phyloP scores from a whole-genome alignment of 2,113 vertebrate genomes.

The Caranx ignobilis region DNA sequence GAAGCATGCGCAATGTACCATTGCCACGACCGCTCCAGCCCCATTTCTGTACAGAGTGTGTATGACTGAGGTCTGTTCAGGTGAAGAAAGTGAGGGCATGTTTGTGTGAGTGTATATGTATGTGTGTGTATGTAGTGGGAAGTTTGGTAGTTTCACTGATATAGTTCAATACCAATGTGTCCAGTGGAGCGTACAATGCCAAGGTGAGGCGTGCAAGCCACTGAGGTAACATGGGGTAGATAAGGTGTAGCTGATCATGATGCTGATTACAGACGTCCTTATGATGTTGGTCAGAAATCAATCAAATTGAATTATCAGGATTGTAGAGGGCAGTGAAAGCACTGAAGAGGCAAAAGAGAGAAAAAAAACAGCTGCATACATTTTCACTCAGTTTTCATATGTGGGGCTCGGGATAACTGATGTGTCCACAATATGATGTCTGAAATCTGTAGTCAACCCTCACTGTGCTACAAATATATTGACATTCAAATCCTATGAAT shows the following conservation, averaged over 20 bases:
- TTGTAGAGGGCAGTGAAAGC: not conserved
- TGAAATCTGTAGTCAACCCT: too few relatives aligned
- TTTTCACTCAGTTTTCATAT: too few relatives aligned
- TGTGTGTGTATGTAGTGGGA: conserved; percentile 1
- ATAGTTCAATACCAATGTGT: conserved; percentile 32
- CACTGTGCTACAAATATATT: too few relatives aligned
- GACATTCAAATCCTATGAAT: too few relatives aligned
- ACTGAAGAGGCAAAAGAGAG: too few relatives aligned
- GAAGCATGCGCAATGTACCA: too few relatives aligned
- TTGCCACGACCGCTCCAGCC: too few relatives aligned
- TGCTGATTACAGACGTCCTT: not conserved
- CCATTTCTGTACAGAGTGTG: too few relatives aligned
- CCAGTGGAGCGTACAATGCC: conserved; percentile 20
- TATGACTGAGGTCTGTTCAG: conserved; percentile 45
- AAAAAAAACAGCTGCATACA: too few relatives aligned
- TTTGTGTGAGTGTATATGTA: not conserved
- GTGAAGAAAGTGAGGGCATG: not conserved
- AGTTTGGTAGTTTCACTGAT: conserved; percentile 30
- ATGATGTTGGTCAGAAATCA: not conserved
- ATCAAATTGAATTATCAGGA: not conserved
- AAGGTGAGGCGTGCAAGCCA: conserved; percentile 22
- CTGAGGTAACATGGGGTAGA: not conserved
- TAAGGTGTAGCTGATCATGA: not conserved
- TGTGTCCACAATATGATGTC: too few relatives aligned
- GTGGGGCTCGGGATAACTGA: too few relatives aligned